Conservation (phyloP, 2,797 vertebrate genomes). For the Schizopygopsis malacanthus region DNA sequence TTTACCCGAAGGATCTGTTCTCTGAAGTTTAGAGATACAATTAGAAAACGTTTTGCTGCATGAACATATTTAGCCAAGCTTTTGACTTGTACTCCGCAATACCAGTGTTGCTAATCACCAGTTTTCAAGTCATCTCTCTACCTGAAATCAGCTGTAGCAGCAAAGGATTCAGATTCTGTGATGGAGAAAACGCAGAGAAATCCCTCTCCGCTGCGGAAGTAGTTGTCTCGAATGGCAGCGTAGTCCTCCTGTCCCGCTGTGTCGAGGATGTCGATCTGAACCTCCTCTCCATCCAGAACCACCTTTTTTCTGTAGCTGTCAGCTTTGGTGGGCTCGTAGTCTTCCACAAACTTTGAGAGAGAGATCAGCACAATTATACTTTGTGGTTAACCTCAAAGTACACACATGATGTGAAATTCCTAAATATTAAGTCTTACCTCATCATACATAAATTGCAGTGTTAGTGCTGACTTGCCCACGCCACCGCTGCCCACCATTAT, state of each 20-base stretch:
- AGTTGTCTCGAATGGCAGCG: conserved; percentile 89
- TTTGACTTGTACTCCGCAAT: background rate
- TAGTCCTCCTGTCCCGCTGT: conserved; percentile 90
- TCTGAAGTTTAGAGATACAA: conserved; percentile 65
- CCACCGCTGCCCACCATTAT: conserved; percentile 92
- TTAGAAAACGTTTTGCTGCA: background rate
- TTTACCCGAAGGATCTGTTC: conserved; percentile 90
- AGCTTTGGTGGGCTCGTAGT: conserved; percentile 90
- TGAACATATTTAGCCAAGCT: background rate
- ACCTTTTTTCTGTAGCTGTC: conserved; percentile 91
- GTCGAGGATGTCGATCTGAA: conserved; percentile 88
- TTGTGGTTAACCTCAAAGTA: background rate
- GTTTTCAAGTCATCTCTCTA: conserved; percentile 54
- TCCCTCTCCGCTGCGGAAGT: conserved; percentile 88
- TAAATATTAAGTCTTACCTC: conserved; percentile 78
- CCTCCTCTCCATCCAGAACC: conserved; percentile 87
- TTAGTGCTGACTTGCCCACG: conserved; percentile 90
- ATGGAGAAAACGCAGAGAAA: conserved; percentile 90
- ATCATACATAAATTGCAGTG: conserved; percentile 91
- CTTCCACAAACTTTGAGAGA: conserved; percentile 84
- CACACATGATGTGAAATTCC: background rate
- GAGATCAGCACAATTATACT: background rate
- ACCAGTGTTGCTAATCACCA: conserved; percentile 2
- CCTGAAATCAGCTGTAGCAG: conserved; percentile 89
- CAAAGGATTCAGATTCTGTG: conserved; percentile 87